Evolutionary conservation across 2,113 vertebrate genomes (phyloP).

Genomic region (Odocoileus virginianus): DNA sequence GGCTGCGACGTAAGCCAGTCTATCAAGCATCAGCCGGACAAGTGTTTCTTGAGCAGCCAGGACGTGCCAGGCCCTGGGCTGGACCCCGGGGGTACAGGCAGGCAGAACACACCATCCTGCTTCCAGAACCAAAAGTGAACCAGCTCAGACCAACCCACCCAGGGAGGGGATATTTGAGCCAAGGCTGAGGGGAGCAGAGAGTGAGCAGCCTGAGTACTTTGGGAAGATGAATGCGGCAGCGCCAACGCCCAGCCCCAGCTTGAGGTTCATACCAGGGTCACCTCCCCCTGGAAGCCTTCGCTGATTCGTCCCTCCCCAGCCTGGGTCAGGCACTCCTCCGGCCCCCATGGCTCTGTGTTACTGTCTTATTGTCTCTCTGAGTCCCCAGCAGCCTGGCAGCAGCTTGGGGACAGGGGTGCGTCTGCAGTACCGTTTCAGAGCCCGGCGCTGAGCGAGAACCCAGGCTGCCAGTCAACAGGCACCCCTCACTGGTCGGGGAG

Average conservation of each 20-base stretch:
- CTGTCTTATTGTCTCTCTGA: background rate
- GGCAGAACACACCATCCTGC: background rate
- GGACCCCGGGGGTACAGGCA: background rate
- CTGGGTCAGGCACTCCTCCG: too few relatives aligned
- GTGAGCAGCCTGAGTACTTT: too few relatives aligned
- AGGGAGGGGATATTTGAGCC: background rate
- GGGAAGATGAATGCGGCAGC: too few relatives aligned
- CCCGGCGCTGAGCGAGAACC: rapidly evolving
- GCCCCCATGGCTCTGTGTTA: background rate
- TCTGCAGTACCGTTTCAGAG: background rate
- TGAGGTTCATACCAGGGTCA: background rate
- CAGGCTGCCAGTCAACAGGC: background rate
- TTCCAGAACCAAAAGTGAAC: background rate
- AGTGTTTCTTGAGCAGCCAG: background rate
- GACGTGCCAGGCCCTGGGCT: background rate
- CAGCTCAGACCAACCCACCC: background rate
- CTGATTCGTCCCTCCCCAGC: background rate
- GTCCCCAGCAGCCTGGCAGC: background rate
- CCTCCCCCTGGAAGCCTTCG: background rate
- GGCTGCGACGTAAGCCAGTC: rapidly evolving
- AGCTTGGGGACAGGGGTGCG: background rate
- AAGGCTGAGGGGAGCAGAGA: background rate
- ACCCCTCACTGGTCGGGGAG: background rate
- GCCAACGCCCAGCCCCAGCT: background rate
- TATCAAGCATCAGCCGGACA: background rate